Conservation (phyloP, 2,113 vertebrate genomes). For the Phycodurus eques region DNA sequence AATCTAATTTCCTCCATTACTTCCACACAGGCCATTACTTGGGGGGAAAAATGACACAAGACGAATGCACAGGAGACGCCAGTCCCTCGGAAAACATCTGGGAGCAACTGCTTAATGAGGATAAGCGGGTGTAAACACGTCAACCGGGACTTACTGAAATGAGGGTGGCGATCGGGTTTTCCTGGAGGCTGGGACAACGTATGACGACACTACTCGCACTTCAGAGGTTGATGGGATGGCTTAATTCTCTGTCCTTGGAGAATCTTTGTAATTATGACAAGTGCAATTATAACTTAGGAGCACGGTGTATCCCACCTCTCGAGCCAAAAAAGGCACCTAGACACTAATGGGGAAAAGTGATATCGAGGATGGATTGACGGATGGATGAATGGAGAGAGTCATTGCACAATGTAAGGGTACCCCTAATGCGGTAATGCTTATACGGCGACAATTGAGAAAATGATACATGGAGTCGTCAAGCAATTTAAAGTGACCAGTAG, state of each 20-base stretch:
- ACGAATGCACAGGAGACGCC: conserved; percentile 29
- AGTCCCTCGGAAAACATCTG: background rate
- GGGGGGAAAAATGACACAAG: conserved; percentile 13
- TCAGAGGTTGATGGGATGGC: background rate
- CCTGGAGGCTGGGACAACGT: conserved; percentile 4
- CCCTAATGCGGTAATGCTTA: too few species aligned
- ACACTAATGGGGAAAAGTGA: too few species aligned
- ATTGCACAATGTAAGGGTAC: too few species aligned
- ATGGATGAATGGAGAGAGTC: too few species aligned
- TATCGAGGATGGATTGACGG: too few species aligned
- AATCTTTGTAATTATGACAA: background rate
- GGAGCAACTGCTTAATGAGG: background rate
- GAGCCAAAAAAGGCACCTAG: too few species aligned
- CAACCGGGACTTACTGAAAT: conserved; percentile 1
- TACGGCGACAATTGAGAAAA: too few species aligned
- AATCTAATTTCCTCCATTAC: conserved; percentile 6
- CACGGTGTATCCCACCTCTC: background rate
- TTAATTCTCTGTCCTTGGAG: background rate
- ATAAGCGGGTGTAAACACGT: conserved; percentile 1
- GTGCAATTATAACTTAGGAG: background rate
- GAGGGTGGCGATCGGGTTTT: background rate
- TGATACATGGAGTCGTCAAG: too few species aligned
- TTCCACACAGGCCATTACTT: background rate
- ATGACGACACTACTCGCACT: background rate
- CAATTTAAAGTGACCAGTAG: too few species aligned